phyloP scores from a whole-genome alignment of 2,797 vertebrate genomes.

The Gymnoscopelus microlampas region DNA sequence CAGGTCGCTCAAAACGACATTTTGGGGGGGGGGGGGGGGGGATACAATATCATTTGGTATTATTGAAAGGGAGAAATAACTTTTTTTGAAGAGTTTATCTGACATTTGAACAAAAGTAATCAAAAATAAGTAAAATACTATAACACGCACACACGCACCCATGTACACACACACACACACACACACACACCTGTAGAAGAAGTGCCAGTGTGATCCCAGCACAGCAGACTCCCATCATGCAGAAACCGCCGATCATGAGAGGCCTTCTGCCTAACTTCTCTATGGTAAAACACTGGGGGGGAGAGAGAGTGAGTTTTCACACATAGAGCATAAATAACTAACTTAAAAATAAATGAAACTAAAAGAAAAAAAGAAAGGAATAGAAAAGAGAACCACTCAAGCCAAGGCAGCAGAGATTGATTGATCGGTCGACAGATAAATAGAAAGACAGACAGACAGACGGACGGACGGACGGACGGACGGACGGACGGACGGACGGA shows the following conservation, averaged over 20 bases:
- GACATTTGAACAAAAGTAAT: too few relatives aligned
- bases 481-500: too few relatives aligned
- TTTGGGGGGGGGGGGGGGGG: too few relatives aligned
- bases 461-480: background rate
- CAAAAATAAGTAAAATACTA: too few relatives aligned
- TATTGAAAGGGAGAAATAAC: too few relatives aligned
- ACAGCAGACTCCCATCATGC: constrained; percentile 87
- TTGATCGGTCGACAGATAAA: background rate
- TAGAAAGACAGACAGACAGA: background rate
- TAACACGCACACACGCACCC: constrained; percentile 9
- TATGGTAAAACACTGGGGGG: constrained; percentile 88
- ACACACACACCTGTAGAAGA: constrained; percentile 83
- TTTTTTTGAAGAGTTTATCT: too few relatives aligned
- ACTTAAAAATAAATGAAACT: too few relatives aligned
- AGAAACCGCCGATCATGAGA: constrained; percentile 88
- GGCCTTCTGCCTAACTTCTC: constrained; percentile 89
- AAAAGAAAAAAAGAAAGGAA: too few relatives aligned
- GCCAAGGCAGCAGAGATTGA: background rate
- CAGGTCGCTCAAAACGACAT: too few relatives aligned
- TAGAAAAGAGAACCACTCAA: background rate
- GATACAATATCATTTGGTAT: too few relatives aligned
- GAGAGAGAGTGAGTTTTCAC: constrained; percentile 4
- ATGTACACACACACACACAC: background rate
- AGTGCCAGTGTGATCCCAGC: constrained; percentile 87
- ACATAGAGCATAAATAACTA: background rate